A percentile compares a stretch with the other conserved stretches of the same genome.
Evolutionary conservation across 1,140 invertebrate species (phyloP).

Genomic region (Prorops nasuta): DNA sequence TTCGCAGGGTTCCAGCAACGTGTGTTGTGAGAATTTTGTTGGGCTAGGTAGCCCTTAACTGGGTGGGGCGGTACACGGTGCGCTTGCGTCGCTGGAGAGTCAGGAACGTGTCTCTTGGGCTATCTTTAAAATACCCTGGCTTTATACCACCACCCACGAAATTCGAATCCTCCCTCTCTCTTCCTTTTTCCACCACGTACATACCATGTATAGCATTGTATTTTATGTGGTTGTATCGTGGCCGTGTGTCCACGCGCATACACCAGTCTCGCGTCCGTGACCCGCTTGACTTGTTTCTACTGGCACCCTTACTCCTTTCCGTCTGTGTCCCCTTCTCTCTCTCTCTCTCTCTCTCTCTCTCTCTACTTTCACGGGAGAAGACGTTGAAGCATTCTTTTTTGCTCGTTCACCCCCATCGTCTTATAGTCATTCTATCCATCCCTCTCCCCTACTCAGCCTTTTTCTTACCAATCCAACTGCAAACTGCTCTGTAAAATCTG

Average conservation of each 20-base stretch:
- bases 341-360: background rate
- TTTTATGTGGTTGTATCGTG: too few species aligned
- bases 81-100: conserved; percentile 29
- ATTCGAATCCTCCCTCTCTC: conserved; percentile 32
- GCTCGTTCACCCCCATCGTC: too few species aligned
- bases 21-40: too few species aligned
- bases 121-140: conserved; percentile 35
- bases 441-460: background rate
- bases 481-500: conserved; percentile 7
- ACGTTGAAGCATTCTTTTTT: too few species aligned
- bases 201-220: too few species aligned
- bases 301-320: too few species aligned
- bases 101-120: conserved; percentile 33
- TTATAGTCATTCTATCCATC: too few species aligned
- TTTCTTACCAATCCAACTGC: conserved; percentile 8
- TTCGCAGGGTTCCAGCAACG: too few species aligned
- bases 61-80: conserved; percentile 25
- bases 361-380: too few species aligned
- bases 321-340: conserved; percentile 6
- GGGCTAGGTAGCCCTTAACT: conserved; percentile 20
- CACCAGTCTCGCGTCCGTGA: too few species aligned
- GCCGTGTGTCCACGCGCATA: too few species aligned
- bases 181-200: conserved; percentile 1
- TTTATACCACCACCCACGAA: conserved; percentile 38
- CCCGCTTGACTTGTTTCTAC: too few species aligned